Conservation (phyloP, 2,797 vertebrate species). For the Myiotriccus ornatus region DNA sequence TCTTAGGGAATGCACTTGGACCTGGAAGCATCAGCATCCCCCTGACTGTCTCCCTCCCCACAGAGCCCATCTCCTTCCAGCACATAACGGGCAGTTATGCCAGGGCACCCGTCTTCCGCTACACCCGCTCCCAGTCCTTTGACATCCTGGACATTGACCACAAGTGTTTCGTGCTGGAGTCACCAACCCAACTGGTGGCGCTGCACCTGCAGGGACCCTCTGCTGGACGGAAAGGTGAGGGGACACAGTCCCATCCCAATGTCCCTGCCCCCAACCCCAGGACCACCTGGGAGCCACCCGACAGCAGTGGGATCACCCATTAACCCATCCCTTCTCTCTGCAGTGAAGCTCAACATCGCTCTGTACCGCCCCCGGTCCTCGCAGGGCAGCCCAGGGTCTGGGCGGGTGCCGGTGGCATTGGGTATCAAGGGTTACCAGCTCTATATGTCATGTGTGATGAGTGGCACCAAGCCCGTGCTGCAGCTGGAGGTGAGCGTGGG, state of each 20-base stretch:
- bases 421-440: conserved; percentile 68
- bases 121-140: conserved; percentile 53
- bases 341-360: conserved; percentile 58
- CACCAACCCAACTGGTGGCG: conserved; percentile 49
- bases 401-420: conserved; percentile 7
- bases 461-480: conserved; percentile 3
- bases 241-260: fast-evolving
- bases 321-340: background rate
- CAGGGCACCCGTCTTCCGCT: background rate
- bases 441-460: conserved; percentile 66
- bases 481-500: conserved; percentile 68
- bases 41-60: background rate
- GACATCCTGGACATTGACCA: conserved; percentile 47
- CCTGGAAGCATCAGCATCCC: too few relatives aligned
- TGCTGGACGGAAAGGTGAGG: background rate
- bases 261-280: background rate
- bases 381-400: fast-evolving
- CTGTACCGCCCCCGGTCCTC: conserved; percentile 14
- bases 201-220: conserved; percentile 54
- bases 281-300: background rate
- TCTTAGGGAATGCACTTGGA: background rate
- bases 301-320: fast-evolving
- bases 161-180: conserved; percentile 40
- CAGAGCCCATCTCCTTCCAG: conserved; percentile 38
- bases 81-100: background rate